Percentiles rank a stretch among this genome's conserved stretches.
These are phyloP conservation scores for Lamellibrachia columna DNA, from an alignment of 2,888 invertebrate genomes.

Conservation along the genomic window DNA sequence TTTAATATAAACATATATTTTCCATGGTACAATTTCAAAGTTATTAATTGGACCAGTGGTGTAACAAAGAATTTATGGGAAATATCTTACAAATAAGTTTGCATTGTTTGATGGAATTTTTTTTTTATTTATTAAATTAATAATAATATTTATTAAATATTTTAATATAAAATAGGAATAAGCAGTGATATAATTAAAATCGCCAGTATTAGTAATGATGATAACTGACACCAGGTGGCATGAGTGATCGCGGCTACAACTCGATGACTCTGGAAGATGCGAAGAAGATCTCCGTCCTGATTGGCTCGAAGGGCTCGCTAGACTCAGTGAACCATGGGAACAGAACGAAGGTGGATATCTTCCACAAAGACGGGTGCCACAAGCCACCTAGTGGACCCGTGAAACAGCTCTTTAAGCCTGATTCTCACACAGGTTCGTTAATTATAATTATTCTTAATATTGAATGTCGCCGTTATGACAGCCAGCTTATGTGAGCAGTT, in stretches of 20 bases:
- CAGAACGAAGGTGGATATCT: not conserved
- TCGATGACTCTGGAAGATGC: constrained; percentile 68
- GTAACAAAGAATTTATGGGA: too few relatives aligned
- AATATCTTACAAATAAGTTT: not conserved
- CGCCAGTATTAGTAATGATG: not conserved
- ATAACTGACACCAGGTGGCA: constrained; percentile 57
- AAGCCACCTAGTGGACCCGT: constrained; percentile 20
- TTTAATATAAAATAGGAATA: too few relatives aligned
- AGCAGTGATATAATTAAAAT: not conserved
- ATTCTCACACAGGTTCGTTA: not conserved
- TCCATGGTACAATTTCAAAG: not conserved
- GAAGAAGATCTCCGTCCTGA: constrained; percentile 45
- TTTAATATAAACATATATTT: not conserved
- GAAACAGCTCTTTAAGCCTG: not conserved
- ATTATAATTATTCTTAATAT: not conserved
- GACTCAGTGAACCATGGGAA: constrained; percentile 29
- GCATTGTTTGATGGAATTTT: not conserved
- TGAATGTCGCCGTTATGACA: too few relatives aligned
- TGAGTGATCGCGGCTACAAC: constrained; percentile 68
- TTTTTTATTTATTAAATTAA: not conserved
- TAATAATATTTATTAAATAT: not conserved
- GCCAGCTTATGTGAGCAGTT: too few relatives aligned
- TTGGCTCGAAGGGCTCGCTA: constrained; percentile 41
- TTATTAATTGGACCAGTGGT: too few relatives aligned
- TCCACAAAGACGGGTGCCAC: constrained; percentile 21